Base-by-base conservation (phyloP, 2,797 vertebrate genomes). In the Spinus olivaceus region DNA sequence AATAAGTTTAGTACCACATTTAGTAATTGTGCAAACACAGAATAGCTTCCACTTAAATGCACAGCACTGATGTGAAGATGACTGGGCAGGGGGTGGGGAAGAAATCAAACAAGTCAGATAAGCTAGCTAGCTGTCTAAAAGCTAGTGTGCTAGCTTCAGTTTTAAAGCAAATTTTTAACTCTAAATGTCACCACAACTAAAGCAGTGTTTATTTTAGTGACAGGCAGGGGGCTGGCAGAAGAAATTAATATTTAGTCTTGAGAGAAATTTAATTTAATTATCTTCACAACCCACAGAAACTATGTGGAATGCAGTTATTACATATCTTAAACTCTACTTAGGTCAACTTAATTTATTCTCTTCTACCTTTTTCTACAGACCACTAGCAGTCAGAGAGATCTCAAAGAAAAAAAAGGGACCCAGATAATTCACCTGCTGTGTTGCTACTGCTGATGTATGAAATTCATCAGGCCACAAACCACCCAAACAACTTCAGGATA, bases 331-430 rank as follows among this genome's bases (percentile, higher is more conserved):
- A 21, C 23, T 54, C 54, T 57, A 10, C 30, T 56, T 19, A 16
- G 8, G 24, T n/a, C 9, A 44, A 51, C 18, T 30, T 41, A 30
- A 41, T 21, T 41, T 28, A 28, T 41, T 30, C 28, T 61, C 53
- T 41, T 66, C 27, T 27, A 49, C 11, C 9, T 57, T 81, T 42
- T 81, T 16, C 61, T 35, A 47, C 30, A 53, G 56, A 4, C 7
- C 19, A 64, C 28, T 30, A 89, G 28, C 37, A 54, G 24, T 27
- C 37, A 72, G 3, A 2, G 16, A 39, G 14, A 56, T 5, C 7
- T 42, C 19, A 81, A 56, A 32, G 3, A 33, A 0, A 10, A 41
- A 53, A 42, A 41, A 28, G 2, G 18, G 8, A 30, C 1, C 1
- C 9, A 50, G 24, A 41, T 44, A 77, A 70, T 14, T 59, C 12